These are phyloP conservation scores for Apocheima hispidaria DNA, from an alignment of 2,888 invertebrate species.

Conservation along the genomic window DNA sequence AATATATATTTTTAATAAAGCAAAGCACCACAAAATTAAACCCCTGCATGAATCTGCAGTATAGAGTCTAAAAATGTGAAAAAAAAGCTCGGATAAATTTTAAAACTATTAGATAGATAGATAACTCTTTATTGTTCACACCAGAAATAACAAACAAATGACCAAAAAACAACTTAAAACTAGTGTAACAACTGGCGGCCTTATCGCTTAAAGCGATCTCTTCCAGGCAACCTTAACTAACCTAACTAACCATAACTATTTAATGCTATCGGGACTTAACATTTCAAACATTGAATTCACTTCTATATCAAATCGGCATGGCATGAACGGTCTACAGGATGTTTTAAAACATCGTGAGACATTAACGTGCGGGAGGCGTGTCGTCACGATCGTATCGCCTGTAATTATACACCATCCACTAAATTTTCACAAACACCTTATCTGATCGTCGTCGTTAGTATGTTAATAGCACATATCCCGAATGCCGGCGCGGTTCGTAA, in stretches of 20 bases:
- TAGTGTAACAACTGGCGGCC: no score
- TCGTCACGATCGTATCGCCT: constrained; percentile 70
- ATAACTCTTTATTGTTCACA: no score
- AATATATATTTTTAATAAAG: no score
- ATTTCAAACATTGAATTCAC: constrained; percentile 41
- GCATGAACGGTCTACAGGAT: constrained; percentile 44
- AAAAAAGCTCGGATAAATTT: constrained; percentile 2
- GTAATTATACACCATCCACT: constrained; percentile 78
- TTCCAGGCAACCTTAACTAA: no score
- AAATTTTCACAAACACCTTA: constrained; percentile 80
- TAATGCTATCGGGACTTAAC: constrained; percentile 30
- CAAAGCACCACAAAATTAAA: no score
- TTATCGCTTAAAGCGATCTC: no score
- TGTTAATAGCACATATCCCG: constrained; percentile 78
- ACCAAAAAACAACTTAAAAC: no score
- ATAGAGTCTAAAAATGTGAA: constrained; percentile 7
- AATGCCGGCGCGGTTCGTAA: constrained; percentile 68
- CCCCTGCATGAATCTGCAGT: no score
- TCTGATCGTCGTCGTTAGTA: constrained; percentile 74
- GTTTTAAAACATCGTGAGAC: constrained; percentile 47
- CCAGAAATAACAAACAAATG: no score
- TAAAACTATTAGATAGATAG: constrained; percentile 23
- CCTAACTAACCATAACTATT: constrained; percentile 24
- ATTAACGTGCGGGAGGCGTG: constrained; percentile 68
- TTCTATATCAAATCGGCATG: constrained; percentile 33